These are phyloP conservation scores for Scaptomyza reducta DNA, from an alignment of 2,888 invertebrate genomes.

Conservation along the genomic window DNA sequence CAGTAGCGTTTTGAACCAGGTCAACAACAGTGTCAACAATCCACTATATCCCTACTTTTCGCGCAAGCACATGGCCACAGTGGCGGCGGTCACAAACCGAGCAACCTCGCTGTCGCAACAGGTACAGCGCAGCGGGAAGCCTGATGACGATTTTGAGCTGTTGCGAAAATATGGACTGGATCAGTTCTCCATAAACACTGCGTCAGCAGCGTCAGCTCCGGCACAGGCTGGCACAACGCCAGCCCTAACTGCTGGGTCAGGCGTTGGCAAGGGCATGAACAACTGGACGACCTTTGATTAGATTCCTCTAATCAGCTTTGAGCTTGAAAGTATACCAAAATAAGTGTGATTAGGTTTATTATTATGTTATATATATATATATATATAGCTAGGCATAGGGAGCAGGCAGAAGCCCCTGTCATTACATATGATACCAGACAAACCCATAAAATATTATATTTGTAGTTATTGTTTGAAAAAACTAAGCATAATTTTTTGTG, in stretches of 20 bases:
- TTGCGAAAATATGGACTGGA: constrained; percentile 84
- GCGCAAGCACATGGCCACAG: constrained; percentile 81
- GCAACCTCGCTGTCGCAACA: constrained; percentile 67
- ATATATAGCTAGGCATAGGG: constrained; percentile 32
- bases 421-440: constrained; percentile 44
- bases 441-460: constrained; percentile 59
- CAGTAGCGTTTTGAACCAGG: constrained; percentile 48
- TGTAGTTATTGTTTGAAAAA: constrained; percentile 19
- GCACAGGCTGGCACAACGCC: constrained; percentile 27
- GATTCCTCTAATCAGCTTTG: constrained; percentile 1
- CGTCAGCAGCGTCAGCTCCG: constrained; percentile 47
- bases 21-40: constrained; percentile 82
- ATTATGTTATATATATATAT: constrained; percentile 61
- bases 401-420: constrained; percentile 26
- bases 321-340: constrained; percentile 65
- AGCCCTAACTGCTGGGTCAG: constrained; percentile 51
- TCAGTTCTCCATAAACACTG: constrained; percentile 81
- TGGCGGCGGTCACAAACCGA: constrained; percentile 57
- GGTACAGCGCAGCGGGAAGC: constrained; percentile 57
- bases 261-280: constrained; percentile 73
- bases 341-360: constrained; percentile 69
- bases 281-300: constrained; percentile 84
- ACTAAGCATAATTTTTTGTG: constrained; percentile 1
- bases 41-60: constrained; percentile 85
- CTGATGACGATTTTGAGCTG: constrained; percentile 83